Evolutionary conservation across 2,113 vertebrate species (phyloP).

Genomic region (Parus major): DNA sequence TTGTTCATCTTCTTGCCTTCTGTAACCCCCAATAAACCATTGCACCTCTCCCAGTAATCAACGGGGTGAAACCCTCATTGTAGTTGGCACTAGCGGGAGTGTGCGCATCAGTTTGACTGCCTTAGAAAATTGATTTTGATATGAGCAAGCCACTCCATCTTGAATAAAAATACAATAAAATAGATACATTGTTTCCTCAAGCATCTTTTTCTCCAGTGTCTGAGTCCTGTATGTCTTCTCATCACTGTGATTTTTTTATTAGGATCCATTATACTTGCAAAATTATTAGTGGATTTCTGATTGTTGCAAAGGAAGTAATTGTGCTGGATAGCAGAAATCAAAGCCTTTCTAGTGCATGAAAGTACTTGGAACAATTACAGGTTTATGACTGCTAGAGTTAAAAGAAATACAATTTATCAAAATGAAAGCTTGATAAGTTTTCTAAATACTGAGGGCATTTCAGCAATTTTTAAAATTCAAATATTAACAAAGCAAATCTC

Average conservation of each 20-base stretch:
- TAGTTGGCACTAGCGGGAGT: not conserved
- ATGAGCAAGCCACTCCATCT: no score
- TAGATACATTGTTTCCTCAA: not conserved
- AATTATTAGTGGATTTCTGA: constrained; percentile 9
- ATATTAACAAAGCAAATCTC: not conserved
- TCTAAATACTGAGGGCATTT: not conserved
- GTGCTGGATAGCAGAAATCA: not conserved
- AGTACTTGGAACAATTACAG: not conserved
- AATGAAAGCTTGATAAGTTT: not conserved
- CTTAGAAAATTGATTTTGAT: no score
- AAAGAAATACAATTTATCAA: not conserved
- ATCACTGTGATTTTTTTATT: not conserved
- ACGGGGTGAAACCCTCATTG: not conserved
- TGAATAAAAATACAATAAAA: not conserved
- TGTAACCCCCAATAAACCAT: not conserved
- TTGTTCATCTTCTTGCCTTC: not conserved
- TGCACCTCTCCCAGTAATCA: not conserved
- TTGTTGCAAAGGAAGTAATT: constrained; percentile 14
- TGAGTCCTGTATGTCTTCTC: not conserved
- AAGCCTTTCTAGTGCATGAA: not conserved
- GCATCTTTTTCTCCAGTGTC: not conserved
- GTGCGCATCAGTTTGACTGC: not conserved
- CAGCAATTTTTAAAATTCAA: not conserved
- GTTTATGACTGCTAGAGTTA: not conserved
- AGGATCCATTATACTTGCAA: not conserved